Base-by-base conservation (phyloP, 1,140 invertebrate genomes). In the Amyelois transitella region DNA sequence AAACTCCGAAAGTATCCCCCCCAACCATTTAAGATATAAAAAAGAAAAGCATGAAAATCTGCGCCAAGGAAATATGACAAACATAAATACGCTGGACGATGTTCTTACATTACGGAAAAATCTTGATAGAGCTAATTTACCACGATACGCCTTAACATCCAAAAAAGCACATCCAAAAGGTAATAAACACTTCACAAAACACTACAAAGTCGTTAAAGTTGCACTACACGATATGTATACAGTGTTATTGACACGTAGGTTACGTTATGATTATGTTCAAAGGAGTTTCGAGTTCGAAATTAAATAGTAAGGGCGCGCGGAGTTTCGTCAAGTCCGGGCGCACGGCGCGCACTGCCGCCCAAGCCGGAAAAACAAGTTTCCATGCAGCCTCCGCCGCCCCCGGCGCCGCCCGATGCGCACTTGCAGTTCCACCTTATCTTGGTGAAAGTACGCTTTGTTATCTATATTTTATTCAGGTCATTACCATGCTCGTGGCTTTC, bases 331-430 rank as follows among this genome's bases (percentile, higher is more conserved):
- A 10, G 62, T 24, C 8, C 58, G 76, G 67, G 75, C 75, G 81
- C 81, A 70, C 73, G 64, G 64, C 72, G 80, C 82, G 76, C 72
- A 86, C 82, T 86, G 79, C 69, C 79, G 80, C 72, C 66, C 65
- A 56, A 53, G 65, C 43, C 51, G 69, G 67, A 58, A 72, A 73
- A 75, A 68, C 64, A 76, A 67, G 60, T 69, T 70, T 60, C 62
- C 60, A 51, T 72, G 64, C 83, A 81, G 83, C 76, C 79, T 84
- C 83, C 32, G 32, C 66, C 71, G 71, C 66, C 66, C 66, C 62
- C 63, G 25, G 24, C 52, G 52, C 65, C 51, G 49, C 59, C 45
- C 51, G 76, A 75, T 83, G 80, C 82, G 82, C 82, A 81, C 66
- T 81, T 86, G 78, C 78, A 83, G 64, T 78, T 73, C 66, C 52